These are phyloP conservation scores for Pygocentrus nattereri DNA, from an alignment of 2,797 vertebrate genomes.

Conservation along the genomic window DNA sequence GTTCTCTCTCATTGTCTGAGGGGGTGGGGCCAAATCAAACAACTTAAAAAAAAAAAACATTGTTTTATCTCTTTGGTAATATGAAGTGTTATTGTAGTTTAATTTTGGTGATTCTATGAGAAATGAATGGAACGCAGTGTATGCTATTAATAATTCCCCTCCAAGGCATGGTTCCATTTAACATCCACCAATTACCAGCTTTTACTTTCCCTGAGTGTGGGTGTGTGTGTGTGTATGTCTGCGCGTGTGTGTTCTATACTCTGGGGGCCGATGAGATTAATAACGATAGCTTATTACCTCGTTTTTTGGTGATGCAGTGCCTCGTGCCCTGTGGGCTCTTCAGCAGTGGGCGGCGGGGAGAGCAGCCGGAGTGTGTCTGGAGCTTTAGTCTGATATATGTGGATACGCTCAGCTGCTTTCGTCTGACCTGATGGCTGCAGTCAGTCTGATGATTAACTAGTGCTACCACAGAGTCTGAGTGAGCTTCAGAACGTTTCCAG, in stretches of 20 bases:
- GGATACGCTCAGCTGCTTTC: conserved; percentile 62
- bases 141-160: conserved; percentile 21
- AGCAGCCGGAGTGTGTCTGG: conserved; percentile 46
- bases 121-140: background rate
- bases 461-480: background rate
- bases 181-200: conserved; percentile 6
- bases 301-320: conserved; percentile 18
- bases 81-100: background rate
- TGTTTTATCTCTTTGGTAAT: background rate
- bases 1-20: too few relatives aligned
- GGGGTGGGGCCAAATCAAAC: too few relatives aligned
- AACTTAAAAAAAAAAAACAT: too few relatives aligned
- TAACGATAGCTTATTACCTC: conserved; percentile 23
- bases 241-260: conserved; percentile 16
- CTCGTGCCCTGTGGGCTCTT: conserved; percentile 17
- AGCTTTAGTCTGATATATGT: conserved; percentile 65
- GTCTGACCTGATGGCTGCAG: conserved; percentile 71
- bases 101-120: background rate
- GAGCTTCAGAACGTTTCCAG: background rate
- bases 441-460: conserved; percentile 67
- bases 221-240: conserved; percentile 22
- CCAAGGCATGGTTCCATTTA: background rate
- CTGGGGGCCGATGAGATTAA: conserved; percentile 34
- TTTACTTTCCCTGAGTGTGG: conserved; percentile 13
- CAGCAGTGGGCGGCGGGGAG: conserved; percentile 3